Evolutionary conservation across 2,797 vertebrate species (phyloP).

Genomic region (Spheniscus humboldti): DNA sequence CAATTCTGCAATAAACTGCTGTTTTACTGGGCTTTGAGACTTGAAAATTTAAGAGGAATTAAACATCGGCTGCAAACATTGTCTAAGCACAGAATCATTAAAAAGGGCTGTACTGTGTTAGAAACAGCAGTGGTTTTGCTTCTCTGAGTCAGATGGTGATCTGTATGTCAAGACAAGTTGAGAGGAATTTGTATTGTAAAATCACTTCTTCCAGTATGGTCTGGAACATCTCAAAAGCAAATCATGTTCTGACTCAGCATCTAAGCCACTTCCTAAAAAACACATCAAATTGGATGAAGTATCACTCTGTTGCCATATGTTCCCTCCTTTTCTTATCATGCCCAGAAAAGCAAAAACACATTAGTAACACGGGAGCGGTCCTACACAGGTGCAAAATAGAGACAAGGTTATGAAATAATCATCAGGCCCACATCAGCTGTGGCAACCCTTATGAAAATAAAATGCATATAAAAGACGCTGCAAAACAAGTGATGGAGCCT

Average conservation of each 20-base stretch:
- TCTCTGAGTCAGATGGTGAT: background rate
- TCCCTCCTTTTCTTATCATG: background rate
- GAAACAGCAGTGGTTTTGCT: background rate
- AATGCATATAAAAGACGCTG: rapidly evolving
- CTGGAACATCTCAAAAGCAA: background rate
- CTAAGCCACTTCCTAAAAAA: background rate
- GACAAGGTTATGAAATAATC: background rate
- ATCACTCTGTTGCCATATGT: background rate
- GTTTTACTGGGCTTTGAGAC: background rate
- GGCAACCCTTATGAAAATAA: background rate
- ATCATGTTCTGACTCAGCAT: background rate
- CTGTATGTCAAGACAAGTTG: background rate
- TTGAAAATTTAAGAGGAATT: background rate
- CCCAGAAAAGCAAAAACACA: background rate
- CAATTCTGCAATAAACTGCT: background rate
- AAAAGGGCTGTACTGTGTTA: background rate
- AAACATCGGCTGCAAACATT: rapidly evolving
- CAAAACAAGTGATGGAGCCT: background rate
- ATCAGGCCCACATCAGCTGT: background rate
- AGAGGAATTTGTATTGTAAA: background rate
- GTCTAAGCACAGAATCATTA: background rate
- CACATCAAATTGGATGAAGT: background rate
- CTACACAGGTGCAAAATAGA: background rate
- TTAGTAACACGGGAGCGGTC: background rate
- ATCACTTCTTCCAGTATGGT: background rate